Evolutionary conservation across 1,140 invertebrate species (phyloP), one percentile per base, ranked within the genome.

Genomic region (Cylas formicarius): DNA sequence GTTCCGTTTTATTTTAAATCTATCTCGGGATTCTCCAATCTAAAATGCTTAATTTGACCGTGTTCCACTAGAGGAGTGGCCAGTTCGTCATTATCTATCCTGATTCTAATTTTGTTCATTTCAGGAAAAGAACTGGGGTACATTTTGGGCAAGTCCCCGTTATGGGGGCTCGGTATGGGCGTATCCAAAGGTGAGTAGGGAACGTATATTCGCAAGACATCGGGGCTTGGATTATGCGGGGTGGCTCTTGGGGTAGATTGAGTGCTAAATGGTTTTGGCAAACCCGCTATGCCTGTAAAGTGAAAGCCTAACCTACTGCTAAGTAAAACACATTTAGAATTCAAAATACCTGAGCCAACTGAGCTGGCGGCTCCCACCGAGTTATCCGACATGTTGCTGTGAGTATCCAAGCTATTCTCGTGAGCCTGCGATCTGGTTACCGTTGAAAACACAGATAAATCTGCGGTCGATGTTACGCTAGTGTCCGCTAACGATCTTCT

Each of bases 391-490:
- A 80, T 74, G 63, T 80, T 80, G 63, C 80, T 82, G 62, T 83
- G 81, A 7, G 81, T 81, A 63, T 84, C 81, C 26, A 81, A 69
- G 50, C 78, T 81, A 64, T 83, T 83, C 58, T 82, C 80, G 28
- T 79, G 73, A 6, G 77, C 80, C 56, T 82, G 80, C 1, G 81
- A 83, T 39, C 80, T 71, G 2, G 80, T 82, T 6, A 74, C 70
- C 45, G 81, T 81, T 21, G 83, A 86, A 64, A 86, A 82, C 29
- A 85, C 81, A 44, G 82, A 85, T 14, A 87, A 66, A 63, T 87
- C 83, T 2, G 84, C 83, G 3, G 84, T 86, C 8, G 85, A 88
- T 1, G 84, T 88, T 13, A 86, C 81, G 38, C 82, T 86, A 2
- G 86, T 90, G 52, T 86, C 84, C 9, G 84, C 83, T 22, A 90